A percentile compares a stretch with the other conserved stretches of the same genome.
Evolutionary conservation across 2,113 vertebrate species (phyloP).

Genomic region (Hyperopisus bebe): DNA sequence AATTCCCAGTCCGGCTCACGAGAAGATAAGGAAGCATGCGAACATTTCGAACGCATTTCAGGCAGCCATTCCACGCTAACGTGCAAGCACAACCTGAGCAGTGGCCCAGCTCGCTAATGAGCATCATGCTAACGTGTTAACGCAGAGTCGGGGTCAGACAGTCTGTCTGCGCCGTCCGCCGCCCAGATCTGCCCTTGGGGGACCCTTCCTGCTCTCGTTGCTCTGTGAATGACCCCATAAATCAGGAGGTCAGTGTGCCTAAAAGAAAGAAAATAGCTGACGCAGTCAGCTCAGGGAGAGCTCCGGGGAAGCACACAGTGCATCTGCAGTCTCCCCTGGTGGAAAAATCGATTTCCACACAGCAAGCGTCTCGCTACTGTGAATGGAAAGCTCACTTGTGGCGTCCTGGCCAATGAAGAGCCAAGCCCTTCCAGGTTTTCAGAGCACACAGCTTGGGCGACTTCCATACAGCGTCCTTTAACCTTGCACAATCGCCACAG

Average conservation of each 20-base stretch:
- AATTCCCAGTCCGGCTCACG: background rate
- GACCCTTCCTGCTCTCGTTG: background rate
- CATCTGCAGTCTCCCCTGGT: background rate
- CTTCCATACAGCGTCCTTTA: background rate
- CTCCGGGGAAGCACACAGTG: background rate
- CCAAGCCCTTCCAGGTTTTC: background rate
- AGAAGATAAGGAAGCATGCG: background rate
- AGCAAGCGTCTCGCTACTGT: background rate
- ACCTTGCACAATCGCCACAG: background rate
- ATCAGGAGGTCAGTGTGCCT: background rate
- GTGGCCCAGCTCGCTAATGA: background rate
- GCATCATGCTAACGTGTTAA: background rate
- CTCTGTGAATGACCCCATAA: slow-evolving; percentile 2
- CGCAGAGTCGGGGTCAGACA: background rate
- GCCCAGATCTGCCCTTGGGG: background rate
- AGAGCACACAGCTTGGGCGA: background rate
- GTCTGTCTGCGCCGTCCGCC: background rate
- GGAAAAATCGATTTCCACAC: background rate
- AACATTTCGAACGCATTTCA: background rate
- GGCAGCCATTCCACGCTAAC: background rate
- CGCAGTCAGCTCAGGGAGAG: background rate
- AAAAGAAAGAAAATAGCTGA: background rate
- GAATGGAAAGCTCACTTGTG: background rate
- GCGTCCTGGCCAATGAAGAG: background rate
- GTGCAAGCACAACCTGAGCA: background rate